Evolutionary conservation across 2,113 vertebrate species (phyloP), one percentile per base, ranked within the genome.

Genomic region (Oncorhynchus clarkii): DNA sequence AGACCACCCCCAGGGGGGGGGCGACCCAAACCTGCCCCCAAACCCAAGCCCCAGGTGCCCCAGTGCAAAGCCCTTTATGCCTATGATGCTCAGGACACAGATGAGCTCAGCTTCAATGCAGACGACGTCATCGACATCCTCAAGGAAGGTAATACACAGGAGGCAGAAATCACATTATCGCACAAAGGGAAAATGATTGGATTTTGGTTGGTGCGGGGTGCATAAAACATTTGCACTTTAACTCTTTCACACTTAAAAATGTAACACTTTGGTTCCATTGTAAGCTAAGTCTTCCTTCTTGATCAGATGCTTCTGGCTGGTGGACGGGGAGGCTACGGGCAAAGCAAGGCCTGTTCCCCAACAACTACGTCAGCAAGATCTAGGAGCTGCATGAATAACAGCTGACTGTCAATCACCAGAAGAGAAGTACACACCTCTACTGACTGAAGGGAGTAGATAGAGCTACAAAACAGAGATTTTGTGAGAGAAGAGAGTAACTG

Each of bases 31-130:
- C 97, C 98, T 2, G 94, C 96, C 65, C 97, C 98, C 39, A 99
- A 98, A 80, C 98, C 98, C 11, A 45, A 99, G 90, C 97, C 97
- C 27, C 96, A 97, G 88, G 96, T 99, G 67, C 98, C 96, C 0
- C 97, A 99, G 91, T 99, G 98, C 92, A 96, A 94, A 79, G 98
- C 97, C 0, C 86, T 99, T 75, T 99, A 98, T 0, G 97, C 97
- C 39, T 99, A 99, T 0, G 98, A 99, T 0, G 98, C 98, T 83
- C 98, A 99, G 91, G 98, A 99, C 93, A 99, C 98, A 0, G 98
- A 99, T 0, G 98, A 99, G 89, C 98, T 99, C 70, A 99, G 98
- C 91, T 99, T 99, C 86, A 99, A 99, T 0, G 96, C 97, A 73
- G 95, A 95, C 0, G 97, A 99, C 0, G 0, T 98, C n/a, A 99